Conservation (phyloP, 2,113 vertebrate species). For the Tetrao urogallus region DNA sequence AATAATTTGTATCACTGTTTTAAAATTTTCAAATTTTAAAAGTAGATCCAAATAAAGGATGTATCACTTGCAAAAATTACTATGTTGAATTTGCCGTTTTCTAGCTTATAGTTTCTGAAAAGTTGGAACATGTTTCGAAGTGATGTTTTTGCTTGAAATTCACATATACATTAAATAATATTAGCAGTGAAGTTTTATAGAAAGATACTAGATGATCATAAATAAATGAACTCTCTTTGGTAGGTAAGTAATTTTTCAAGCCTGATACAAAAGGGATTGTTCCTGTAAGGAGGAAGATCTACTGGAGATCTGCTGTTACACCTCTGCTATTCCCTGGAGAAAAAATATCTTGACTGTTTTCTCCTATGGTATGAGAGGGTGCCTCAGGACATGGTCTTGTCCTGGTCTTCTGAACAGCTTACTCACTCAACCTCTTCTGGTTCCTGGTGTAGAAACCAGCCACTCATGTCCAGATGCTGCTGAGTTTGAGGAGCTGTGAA, state of each 20-base stretch:
- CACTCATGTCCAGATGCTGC: background rate
- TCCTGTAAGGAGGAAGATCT: no score
- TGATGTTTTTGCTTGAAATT: background rate
- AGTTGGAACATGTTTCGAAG: background rate
- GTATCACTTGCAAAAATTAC: background rate
- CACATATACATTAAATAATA: fast-evolving
- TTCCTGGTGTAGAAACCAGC: background rate
- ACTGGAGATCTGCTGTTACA: background rate
- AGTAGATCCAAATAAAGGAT: background rate
- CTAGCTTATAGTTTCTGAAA: background rate
- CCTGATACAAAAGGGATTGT: no score
- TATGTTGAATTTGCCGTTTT: background rate
- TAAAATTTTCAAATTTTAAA: background rate
- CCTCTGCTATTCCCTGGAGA: background rate
- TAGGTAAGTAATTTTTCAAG: background rate
- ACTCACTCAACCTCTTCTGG: background rate
- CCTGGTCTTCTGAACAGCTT: background rate
- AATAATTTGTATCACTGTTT: background rate
- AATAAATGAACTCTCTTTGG: background rate
- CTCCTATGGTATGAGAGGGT: background rate
- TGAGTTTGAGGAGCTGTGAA: background rate
- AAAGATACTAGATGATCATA: background rate
- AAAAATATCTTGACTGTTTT: background rate
- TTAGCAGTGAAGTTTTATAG: background rate
- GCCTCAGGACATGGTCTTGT: background rate